Base-by-base conservation (phyloP, 2,888 invertebrate species). In the Chaitophorus viminalis region DNA sequence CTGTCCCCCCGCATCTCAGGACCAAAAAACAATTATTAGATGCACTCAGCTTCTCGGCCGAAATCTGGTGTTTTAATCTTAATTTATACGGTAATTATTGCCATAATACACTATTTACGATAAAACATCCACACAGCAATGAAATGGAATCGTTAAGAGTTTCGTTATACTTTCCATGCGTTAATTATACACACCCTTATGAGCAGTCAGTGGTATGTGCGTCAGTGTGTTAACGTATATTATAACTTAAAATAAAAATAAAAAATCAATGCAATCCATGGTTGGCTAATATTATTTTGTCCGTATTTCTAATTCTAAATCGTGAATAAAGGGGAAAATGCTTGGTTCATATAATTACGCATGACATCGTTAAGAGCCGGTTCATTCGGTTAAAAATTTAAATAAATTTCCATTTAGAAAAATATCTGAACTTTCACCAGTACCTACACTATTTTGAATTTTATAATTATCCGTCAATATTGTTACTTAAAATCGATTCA, bases 341-440 rank as follows among this genome's bases (percentile, higher is more conserved):
- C 21, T 70, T 46, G 6, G 11, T 11, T 25, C 25, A 54, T 54
- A 72, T 14, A 1, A 36, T 36, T 36, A 72, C 46, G 52, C 33
- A 54, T 54, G 74, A 72, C 14, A 46, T 54, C n/a, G 72, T 3
- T n/a, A 54, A 18, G 33, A 54, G 25, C n/a, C 4, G 14, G 36
- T 70, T n/a, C 1, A 72, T 52, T 82, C 14, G n/a, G 54, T 29
- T 68, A 11, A 29, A 60, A 25, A 29, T 18, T 17, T 33, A 54
- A 82, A 82, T 82, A 21, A 54, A 72, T 82, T 72, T 70, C 31
- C 39, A 81, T 46, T 31, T 9, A n/a, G 21, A 82, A 31, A 52
- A 14, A 52, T 39, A 68, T n/a, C 46, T 72, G 82, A 82, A 82
- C 72, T 82, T 82, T 54, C 2, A 31, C 70, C 52, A 82, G 31